phyloP scores from a whole-genome alignment of 1,140 invertebrate genomes.

The Olivierus martensii region DNA sequence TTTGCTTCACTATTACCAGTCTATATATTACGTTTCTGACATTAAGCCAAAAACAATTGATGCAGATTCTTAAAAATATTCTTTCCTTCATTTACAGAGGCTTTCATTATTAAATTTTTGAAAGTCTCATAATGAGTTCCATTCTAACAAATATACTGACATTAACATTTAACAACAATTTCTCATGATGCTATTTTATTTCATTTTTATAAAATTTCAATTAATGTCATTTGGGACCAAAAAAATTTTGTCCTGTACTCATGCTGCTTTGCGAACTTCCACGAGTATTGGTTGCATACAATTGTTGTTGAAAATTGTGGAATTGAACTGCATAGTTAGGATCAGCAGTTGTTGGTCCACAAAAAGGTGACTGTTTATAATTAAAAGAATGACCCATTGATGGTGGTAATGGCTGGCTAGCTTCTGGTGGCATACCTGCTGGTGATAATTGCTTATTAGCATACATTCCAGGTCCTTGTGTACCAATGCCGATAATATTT shows the following conservation, averaged over 20 bases:
- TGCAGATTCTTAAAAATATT: no score
- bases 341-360: conserved; percentile 68
- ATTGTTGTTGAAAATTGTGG: conserved; percentile 86
- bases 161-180: no score
- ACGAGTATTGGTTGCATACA: conserved; percentile 77
- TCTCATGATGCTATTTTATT: no score
- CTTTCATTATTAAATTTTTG: no score
- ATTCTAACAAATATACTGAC: no score
- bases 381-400: conserved; percentile 53
- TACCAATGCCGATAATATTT: neutral
- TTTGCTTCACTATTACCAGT: no score
- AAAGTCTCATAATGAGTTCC: no score
- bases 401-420: conserved; percentile 54
- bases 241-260: conserved; percentile 10
- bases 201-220: no score
- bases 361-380: conserved; percentile 64
- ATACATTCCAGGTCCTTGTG: conserved; percentile 11
- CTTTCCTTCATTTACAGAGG: no score
- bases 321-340: conserved; percentile 88
- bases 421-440: conserved; percentile 34
- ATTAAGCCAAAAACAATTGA: no score
- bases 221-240: conserved; percentile 12
- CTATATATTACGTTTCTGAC: no score
- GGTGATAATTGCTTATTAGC: conserved; percentile 16
- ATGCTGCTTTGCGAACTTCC: conserved; percentile 16